Conservation (phyloP, 2,888 invertebrate genomes). For the Zaprionus lineosus region DNA sequence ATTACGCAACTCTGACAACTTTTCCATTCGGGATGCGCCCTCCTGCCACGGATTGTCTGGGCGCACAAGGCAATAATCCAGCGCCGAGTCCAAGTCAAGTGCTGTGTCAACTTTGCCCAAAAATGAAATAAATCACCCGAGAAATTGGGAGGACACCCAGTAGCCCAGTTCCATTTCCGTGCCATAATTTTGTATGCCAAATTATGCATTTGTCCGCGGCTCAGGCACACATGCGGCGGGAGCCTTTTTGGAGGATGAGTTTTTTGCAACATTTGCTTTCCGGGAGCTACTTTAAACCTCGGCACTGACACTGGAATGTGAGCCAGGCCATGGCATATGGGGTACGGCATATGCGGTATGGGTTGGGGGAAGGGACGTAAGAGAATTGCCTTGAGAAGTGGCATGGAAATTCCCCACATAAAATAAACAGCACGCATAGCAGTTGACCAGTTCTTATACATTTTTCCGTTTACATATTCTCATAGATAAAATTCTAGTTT, state of each 20-base stretch:
- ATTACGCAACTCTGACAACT: constrained; percentile 54
- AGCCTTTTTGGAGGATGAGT: too few relatives aligned
- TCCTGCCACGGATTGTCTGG: constrained; percentile 6
- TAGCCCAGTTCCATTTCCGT: constrained; percentile 10
- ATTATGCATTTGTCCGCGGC: constrained; percentile 63
- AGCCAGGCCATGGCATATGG: too few relatives aligned
- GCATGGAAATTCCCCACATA: too few relatives aligned
- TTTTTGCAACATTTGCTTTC: constrained; percentile 4
- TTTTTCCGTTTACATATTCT: constrained; percentile 18
- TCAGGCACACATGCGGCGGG: too few relatives aligned
- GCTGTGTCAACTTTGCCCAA: constrained; percentile 68
- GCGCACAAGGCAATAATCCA: constrained; percentile 51
- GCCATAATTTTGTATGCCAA: constrained; percentile 55
- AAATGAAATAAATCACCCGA: constrained; percentile 69
- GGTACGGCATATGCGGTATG: too few relatives aligned
- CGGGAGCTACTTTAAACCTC: constrained; percentile 25
- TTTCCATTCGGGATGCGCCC: constrained; percentile 30
- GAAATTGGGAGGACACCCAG: constrained; percentile 31
- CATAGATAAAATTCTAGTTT: constrained; percentile 28
- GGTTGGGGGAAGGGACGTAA: too few relatives aligned
- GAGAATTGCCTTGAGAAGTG: not conserved
- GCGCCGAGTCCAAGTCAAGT: constrained; percentile 52
- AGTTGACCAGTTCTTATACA: constrained; percentile 5
- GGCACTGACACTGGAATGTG: constrained; percentile 12
- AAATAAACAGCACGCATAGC: not conserved